phyloP scores from a whole-genome alignment of 1,140 invertebrate species.

The Pseudobourletiella spinata region DNA sequence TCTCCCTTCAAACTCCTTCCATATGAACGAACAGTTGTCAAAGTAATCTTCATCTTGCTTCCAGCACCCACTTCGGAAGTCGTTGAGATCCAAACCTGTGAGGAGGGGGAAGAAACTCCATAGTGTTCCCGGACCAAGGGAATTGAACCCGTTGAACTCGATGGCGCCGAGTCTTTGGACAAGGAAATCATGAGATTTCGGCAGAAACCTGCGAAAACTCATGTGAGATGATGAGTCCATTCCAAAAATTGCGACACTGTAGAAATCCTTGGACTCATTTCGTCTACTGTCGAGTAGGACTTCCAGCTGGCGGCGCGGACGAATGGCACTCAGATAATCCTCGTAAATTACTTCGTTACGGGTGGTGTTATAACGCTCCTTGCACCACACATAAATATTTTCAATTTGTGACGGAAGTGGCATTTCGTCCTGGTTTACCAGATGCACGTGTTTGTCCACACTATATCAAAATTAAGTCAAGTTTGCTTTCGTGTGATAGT shows the following conservation, averaged over 20 bases:
- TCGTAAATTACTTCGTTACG: not conserved
- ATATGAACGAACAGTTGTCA: slow-evolving; percentile 40
- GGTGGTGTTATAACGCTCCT: too few relatives aligned
- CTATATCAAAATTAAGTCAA: too few relatives aligned
- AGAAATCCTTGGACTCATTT: not conserved
- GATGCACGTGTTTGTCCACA: too few relatives aligned
- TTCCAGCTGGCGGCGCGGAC: not conserved
- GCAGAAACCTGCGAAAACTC: slow-evolving; percentile 49
- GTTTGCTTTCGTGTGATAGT: too few relatives aligned
- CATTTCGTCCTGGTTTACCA: too few relatives aligned
- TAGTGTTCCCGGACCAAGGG: slow-evolving; percentile 39
- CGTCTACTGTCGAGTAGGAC: not conserved
- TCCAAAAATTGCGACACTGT: slow-evolving; percentile 44
- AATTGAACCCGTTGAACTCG: slow-evolving; percentile 42
- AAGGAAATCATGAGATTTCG: slow-evolving; percentile 43
- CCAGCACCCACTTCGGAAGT: not conserved
- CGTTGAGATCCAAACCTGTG: not conserved
- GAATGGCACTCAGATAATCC: not conserved
- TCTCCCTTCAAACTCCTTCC: slow-evolving; percentile 39
- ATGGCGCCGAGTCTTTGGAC: slow-evolving; percentile 38
- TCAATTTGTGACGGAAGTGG: not conserved
- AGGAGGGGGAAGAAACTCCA: slow-evolving; percentile 39
- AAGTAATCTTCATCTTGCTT: slow-evolving; percentile 8
- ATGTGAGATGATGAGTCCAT: slow-evolving; percentile 50
- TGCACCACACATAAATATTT: not conserved